These are phyloP conservation scores for Sander lucioperca DNA, from an alignment of 2,113 vertebrate species.

Conservation along the genomic window DNA sequence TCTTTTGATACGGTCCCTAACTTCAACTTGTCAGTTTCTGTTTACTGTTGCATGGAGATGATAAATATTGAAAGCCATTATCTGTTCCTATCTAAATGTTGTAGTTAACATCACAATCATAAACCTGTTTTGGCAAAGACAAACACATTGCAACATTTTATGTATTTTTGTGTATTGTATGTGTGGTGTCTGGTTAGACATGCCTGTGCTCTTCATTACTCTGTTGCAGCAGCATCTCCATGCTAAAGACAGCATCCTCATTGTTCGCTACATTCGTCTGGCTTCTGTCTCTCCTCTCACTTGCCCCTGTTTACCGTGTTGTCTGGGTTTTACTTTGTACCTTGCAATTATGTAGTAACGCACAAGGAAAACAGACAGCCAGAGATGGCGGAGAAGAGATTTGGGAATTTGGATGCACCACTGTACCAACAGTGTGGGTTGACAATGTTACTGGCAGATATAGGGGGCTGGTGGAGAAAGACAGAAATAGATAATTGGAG, in stretches of 20 bases:
- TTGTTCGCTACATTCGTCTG: slow-evolving; percentile 30
- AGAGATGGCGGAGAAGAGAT: slow-evolving; percentile 30
- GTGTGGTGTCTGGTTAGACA: slow-evolving; percentile 20
- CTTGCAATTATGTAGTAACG: slow-evolving; percentile 32
- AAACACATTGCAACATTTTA: neutral
- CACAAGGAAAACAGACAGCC: neutral
- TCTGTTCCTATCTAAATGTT: neutral
- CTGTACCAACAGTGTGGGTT: slow-evolving; percentile 73
- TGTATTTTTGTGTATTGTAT: slow-evolving; percentile 6
- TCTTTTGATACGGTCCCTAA: neutral
- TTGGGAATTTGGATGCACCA: slow-evolving; percentile 52
- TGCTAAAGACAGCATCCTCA: slow-evolving; percentile 22
- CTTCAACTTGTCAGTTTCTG: neutral
- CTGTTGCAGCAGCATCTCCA: slow-evolving; percentile 20
- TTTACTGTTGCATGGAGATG: neutral
- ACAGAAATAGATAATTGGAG: slow-evolving; percentile 76
- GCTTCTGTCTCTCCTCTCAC: slow-evolving; percentile 28
- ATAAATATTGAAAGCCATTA: neutral
- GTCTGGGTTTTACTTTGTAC: slow-evolving; percentile 51
- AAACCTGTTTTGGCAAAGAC: neutral
- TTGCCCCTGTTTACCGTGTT: slow-evolving; percentile 45
- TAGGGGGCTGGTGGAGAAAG: slow-evolving; percentile 60
- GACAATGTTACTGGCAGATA: slow-evolving; percentile 71
- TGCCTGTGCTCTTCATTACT: slow-evolving; percentile 58
- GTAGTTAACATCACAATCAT: neutral